These are phyloP conservation scores for Heterochromis multidens DNA, from an alignment of 2,113 vertebrate genomes.

Conservation along the genomic window DNA sequence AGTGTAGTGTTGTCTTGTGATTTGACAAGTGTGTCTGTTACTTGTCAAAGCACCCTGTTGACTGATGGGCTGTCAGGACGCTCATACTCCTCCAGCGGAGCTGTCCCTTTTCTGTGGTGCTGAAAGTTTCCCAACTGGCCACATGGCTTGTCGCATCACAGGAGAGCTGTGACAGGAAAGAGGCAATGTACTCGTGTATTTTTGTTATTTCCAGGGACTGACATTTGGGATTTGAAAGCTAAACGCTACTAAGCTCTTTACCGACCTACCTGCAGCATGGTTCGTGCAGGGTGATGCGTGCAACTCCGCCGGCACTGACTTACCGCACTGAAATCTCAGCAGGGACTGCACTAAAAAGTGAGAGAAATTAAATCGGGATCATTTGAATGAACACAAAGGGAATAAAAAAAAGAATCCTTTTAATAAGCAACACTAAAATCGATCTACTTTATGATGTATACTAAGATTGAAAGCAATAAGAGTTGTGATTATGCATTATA, in stretches of 20 bases:
- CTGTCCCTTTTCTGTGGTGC: slow-evolving; percentile 68
- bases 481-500: not conserved
- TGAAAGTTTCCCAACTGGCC: slow-evolving; percentile 69
- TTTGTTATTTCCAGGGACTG: not conserved
- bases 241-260: not conserved
- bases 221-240: not conserved
- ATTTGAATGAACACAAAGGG: not conserved
- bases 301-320: not conserved
- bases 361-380: not conserved
- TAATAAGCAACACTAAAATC: not conserved
- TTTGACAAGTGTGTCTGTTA: slow-evolving; percentile 14
- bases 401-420: not conserved
- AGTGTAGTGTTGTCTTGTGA: not conserved
- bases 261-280: not conserved
- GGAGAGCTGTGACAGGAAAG: not conserved
- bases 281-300: not conserved
- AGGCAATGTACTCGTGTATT: not conserved
- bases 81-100: slow-evolving; percentile 23
- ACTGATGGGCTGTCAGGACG: slow-evolving; percentile 33
- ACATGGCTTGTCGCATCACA: not conserved
- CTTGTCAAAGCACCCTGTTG: slow-evolving; percentile 51
- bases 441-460: not conserved
- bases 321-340: slow-evolving; percentile 4
- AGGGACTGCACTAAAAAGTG: not conserved
- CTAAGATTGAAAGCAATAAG: not conserved